These are phyloP conservation scores for Romanogobio albipinnatus DNA, from an alignment of 2,113 vertebrate species.

Conservation along the genomic window DNA sequence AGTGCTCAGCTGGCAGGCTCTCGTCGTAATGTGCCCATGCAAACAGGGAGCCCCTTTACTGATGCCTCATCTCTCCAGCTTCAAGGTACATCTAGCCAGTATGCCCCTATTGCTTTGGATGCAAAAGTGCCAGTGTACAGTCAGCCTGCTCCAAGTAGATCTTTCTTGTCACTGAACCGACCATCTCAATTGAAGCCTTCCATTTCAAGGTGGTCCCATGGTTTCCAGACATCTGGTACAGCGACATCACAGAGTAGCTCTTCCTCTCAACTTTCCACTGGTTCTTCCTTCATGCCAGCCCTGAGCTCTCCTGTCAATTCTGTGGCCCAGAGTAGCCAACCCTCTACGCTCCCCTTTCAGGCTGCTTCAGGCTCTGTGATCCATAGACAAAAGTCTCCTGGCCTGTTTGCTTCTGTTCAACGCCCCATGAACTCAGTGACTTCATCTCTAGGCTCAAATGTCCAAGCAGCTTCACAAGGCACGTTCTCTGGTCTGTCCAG, in stretches of 20 bases:
- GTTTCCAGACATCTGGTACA: background rate
- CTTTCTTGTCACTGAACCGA: rapidly evolving
- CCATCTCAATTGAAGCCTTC: background rate
- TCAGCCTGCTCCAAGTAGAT: background rate
- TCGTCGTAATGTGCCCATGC: background rate
- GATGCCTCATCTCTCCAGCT: background rate
- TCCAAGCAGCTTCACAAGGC: background rate
- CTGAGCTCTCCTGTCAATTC: background rate
- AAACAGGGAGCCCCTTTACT: background rate
- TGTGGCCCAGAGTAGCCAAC: background rate
- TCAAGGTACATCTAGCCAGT: background rate
- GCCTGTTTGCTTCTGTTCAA: background rate
- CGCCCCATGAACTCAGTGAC: background rate
- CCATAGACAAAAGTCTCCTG: background rate
- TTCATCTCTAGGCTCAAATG: background rate
- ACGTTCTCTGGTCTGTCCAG: background rate
- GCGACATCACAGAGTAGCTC: background rate
- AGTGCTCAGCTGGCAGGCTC: background rate
- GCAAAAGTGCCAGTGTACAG: background rate
- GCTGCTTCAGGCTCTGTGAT: background rate
- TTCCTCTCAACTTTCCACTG: background rate
- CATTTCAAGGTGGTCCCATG: background rate
- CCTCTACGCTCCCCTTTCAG: background rate
- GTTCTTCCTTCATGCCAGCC: background rate
- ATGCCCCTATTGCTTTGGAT: background rate